Percentiles rank a stretch among this genome's conserved stretches.
These are phyloP conservation scores for Carlito syrichta DNA, from an alignment of 2,113 vertebrate species.

Conservation along the genomic window DNA sequence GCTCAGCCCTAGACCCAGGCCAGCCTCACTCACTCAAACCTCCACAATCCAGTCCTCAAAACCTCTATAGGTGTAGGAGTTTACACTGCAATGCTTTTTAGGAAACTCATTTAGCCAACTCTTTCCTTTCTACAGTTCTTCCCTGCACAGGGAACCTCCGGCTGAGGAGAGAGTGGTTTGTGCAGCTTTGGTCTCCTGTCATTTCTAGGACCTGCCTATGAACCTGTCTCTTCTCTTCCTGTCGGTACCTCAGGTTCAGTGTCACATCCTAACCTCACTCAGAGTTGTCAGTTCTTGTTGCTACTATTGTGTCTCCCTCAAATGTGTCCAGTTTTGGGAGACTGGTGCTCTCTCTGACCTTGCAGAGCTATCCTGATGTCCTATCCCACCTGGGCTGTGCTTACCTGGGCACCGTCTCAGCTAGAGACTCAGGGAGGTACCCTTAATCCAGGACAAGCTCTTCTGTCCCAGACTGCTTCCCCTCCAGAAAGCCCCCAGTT, in stretches of 20 bases:
- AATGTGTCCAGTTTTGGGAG: neutral
- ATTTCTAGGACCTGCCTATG: neutral
- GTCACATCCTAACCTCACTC: no score
- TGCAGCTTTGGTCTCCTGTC: fast-evolving
- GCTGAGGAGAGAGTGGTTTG: no score
- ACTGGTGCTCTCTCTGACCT: neutral
- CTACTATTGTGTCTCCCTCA: no score
- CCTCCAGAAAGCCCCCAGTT: neutral
- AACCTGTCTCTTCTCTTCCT: no score
- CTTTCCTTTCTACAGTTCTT: neutral
- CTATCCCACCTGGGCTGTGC: neutral
- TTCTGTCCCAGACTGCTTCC: neutral
- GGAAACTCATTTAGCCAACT: neutral
- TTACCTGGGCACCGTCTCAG: neutral
- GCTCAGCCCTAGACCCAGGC: neutral
- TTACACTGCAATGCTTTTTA: fast-evolving
- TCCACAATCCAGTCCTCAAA: neutral
- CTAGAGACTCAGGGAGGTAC: neutral
- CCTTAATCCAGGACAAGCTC: neutral
- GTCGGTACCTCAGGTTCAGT: neutral
- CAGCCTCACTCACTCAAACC: neutral
- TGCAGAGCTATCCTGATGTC: neutral
- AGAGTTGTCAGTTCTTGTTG: fast-evolving
- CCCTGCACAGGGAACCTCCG: neutral
- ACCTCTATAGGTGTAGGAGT: no score